Percentiles rank a stretch among this genome's conserved stretches.
These are phyloP conservation scores for Drosophila repletoides DNA, from an alignment of 1,140 invertebrate genomes.

Conservation along the genomic window DNA sequence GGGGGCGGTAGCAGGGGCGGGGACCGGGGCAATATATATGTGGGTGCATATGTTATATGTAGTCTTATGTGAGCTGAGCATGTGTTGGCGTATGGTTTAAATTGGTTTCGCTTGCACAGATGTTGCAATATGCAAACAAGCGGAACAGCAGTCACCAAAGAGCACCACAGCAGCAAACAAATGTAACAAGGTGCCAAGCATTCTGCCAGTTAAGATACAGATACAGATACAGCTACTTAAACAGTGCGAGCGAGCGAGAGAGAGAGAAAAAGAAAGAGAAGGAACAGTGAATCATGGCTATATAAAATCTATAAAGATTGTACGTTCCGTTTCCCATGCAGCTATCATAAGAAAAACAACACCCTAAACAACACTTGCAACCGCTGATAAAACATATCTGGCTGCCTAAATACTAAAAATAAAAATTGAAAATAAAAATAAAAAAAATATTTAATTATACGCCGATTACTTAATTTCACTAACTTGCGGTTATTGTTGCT, in stretches of 20 bases:
- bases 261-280: not conserved
- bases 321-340: not conserved
- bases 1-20: no score
- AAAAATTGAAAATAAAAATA: not conserved
- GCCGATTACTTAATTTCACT: constrained; percentile 10
- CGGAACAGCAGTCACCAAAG: constrained; percentile 53
- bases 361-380: not conserved
- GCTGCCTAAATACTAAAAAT: constrained; percentile 20
- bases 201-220: constrained; percentile 1
- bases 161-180: no score
- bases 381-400: constrained; percentile 39
- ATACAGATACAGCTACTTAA: not conserved
- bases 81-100: constrained; percentile 66
- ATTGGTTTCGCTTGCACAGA: constrained; percentile 73
- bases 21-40: constrained; percentile 26
- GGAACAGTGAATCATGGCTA: constrained; percentile 20
- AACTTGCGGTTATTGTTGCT: constrained; percentile 2
- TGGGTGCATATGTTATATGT: not conserved
- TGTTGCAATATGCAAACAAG: constrained; percentile 77
- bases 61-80: constrained; percentile 34
- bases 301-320: constrained; percentile 4
- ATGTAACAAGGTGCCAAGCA: constrained; percentile 44
- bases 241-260: not conserved
- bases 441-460: constrained; percentile 2
- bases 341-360: constrained; percentile 9